Evolutionary conservation across 2,888 invertebrate species (phyloP).

Genomic region (Acanthosepion esculentum): DNA sequence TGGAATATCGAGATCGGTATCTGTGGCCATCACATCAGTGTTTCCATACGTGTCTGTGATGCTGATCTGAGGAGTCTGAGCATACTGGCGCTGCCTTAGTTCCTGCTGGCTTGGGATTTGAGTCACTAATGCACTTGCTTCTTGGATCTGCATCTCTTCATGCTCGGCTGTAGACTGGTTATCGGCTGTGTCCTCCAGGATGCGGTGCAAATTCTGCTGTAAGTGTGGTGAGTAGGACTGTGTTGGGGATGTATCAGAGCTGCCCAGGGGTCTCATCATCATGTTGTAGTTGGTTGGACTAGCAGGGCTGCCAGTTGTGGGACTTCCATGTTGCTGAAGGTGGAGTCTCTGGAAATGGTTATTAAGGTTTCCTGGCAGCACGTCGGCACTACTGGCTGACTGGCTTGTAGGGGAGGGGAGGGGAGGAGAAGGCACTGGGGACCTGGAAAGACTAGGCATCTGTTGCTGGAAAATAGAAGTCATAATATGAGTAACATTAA

Average conservation of each 20-base stretch:
- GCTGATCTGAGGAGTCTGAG: slow-evolving; percentile 87
- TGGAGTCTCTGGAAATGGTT: slow-evolving; percentile 76
- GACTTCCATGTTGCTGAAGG: slow-evolving; percentile 64
- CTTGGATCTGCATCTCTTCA: slow-evolving; percentile 56
- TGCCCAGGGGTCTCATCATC: slow-evolving; percentile 49
- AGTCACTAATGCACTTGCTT: slow-evolving; percentile 48
- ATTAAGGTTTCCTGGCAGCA: slow-evolving; percentile 72
- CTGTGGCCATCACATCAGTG: slow-evolving; percentile 66
- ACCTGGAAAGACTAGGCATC: slow-evolving; percentile 53
- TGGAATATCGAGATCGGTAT: slow-evolving; percentile 54
- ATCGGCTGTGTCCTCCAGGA: slow-evolving; percentile 72
- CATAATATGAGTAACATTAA: neutral
- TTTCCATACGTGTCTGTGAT: slow-evolving; percentile 90
- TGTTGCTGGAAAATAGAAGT: slow-evolving; percentile 53
- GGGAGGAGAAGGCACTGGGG: slow-evolving; percentile 67
- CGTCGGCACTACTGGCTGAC: slow-evolving; percentile 58
- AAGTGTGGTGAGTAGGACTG: slow-evolving; percentile 57
- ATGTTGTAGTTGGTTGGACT: slow-evolving; percentile 45
- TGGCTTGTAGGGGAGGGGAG: slow-evolving; percentile 54
- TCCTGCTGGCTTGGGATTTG: slow-evolving; percentile 49
- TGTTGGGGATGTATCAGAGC: slow-evolving; percentile 63
- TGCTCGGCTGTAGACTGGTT: slow-evolving; percentile 56
- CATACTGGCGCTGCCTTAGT: slow-evolving; percentile 58
- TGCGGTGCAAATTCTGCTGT: slow-evolving; percentile 74
- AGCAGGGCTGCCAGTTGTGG: slow-evolving; percentile 45